These are phyloP conservation scores for Caerostris extrusa DNA, from an alignment of 1,140 invertebrate genomes.

Conservation along the genomic window DNA sequence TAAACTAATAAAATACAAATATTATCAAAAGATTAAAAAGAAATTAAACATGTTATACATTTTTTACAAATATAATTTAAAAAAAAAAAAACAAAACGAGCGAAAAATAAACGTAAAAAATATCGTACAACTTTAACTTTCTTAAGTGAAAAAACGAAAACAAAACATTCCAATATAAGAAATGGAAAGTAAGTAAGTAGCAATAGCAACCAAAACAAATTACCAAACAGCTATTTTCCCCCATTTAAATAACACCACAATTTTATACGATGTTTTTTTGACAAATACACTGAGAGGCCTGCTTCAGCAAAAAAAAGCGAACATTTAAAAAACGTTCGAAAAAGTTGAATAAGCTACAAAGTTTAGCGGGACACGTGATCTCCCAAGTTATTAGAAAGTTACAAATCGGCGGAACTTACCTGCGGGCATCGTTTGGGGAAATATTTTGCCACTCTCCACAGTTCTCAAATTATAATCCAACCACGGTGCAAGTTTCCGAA, in stretches of 20 bases:
- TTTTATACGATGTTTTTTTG: background rate
- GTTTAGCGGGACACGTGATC: slow-evolving; percentile 32
- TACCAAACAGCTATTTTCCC: background rate
- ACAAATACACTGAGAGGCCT: background rate
- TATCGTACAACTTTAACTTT: too few relatives aligned
- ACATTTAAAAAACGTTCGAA: slow-evolving; percentile 12
- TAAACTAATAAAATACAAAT: too few relatives aligned
- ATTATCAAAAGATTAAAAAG: too few relatives aligned
- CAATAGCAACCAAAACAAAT: background rate
- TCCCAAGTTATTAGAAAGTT: slow-evolving; percentile 56
- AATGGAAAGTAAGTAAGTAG: background rate
- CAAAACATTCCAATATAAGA: slow-evolving; percentile 2
- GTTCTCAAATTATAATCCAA: slow-evolving; percentile 52
- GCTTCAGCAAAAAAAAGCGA: background rate
- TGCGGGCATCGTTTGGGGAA: slow-evolving; percentile 47
- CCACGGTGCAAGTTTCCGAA: slow-evolving; percentile 34
- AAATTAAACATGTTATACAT: too few relatives aligned
- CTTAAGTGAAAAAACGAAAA: background rate
- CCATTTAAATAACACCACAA: background rate
- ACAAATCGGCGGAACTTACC: slow-evolving; percentile 49
- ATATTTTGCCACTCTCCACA: slow-evolving; percentile 28
- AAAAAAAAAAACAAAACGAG: too few relatives aligned
- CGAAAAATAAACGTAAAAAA: too few relatives aligned
- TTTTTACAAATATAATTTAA: too few relatives aligned
- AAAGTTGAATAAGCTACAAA: slow-evolving; percentile 34